Conservation (phyloP, 2,113 vertebrate genomes). For the Osmerus mordax region DNA sequence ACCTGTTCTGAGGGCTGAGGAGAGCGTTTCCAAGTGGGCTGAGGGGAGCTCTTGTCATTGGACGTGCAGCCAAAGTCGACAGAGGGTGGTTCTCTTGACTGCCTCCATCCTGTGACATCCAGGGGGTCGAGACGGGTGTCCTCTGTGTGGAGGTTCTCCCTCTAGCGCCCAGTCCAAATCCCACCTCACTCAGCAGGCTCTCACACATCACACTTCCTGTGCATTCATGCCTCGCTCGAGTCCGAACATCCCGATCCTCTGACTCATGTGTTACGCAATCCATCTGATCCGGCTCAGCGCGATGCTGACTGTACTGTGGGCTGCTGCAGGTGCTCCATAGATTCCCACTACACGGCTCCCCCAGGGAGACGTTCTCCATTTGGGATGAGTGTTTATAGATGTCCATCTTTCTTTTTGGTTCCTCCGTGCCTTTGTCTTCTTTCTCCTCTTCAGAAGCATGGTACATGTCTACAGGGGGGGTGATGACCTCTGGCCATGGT, state of each 20-base stretch:
- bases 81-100: constrained; percentile 52
- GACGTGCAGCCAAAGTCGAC: constrained; percentile 6
- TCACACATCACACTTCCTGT: constrained; percentile 25
- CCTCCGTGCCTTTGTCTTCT: constrained; percentile 21
- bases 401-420: constrained; percentile 50
- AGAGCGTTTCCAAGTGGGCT: constrained; percentile 3
- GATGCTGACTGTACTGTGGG: background rate
- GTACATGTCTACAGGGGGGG: background rate
- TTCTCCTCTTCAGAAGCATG: constrained; percentile 33
- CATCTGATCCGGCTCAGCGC: background rate
- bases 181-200: constrained; percentile 28
- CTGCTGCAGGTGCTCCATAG: constrained; percentile 33
- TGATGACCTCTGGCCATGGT: background rate
- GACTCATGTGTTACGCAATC: constrained; percentile 15
- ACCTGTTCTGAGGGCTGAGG: constrained; percentile 7
- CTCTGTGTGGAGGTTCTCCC: constrained; percentile 53
- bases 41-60: constrained; percentile 4
- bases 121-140: background rate
- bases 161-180: constrained; percentile 19
- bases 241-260: constrained; percentile 15
- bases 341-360: constrained; percentile 35
- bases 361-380: constrained; percentile 23
- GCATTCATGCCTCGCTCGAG: background rate
- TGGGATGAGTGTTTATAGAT: background rate
- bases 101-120: constrained; percentile 25